These are phyloP conservation scores for Tipula unca DNA, from an alignment of 2,888 invertebrate species.

Conservation along the genomic window DNA sequence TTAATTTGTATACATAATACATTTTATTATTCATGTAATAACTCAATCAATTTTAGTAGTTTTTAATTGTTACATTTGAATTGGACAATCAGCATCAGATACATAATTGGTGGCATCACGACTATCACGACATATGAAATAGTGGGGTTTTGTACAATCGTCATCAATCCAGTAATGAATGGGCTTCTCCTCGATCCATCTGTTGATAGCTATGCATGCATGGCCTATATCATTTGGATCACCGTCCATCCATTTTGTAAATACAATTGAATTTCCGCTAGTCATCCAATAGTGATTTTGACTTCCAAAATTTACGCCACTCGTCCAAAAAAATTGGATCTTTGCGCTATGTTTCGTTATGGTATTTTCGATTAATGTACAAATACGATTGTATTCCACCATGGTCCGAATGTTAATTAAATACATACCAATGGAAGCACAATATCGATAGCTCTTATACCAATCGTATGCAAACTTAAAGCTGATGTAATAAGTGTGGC, in stretches of 20 bases:
- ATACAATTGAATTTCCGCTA: not conserved
- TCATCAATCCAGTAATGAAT: not conserved
- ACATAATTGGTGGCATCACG: not conserved
- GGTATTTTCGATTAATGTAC: not conserved
- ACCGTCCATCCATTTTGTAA: not conserved
- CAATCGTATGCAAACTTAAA: not conserved
- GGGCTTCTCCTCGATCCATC: accelerated
- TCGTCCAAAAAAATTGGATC: not conserved
- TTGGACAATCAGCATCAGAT: not conserved
- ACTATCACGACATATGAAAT: not conserved
- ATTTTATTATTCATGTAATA: too few species aligned
- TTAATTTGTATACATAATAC: too few species aligned
- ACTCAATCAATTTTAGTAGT: too few species aligned
- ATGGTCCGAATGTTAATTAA: not conserved
- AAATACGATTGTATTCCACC: not conserved
- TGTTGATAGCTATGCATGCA: not conserved
- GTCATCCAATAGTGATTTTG: not conserved
- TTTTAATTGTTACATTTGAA: not conserved
- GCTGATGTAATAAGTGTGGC: not conserved
- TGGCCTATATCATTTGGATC: not conserved
- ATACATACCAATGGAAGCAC: not conserved
- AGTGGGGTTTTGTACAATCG: not conserved
- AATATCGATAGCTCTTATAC: not conserved
- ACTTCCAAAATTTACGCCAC: not conserved
- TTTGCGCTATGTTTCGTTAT: not conserved